phyloP scores from a whole-genome alignment of 1,140 invertebrate species.

The Pseudomyrmex gracilis region DNA sequence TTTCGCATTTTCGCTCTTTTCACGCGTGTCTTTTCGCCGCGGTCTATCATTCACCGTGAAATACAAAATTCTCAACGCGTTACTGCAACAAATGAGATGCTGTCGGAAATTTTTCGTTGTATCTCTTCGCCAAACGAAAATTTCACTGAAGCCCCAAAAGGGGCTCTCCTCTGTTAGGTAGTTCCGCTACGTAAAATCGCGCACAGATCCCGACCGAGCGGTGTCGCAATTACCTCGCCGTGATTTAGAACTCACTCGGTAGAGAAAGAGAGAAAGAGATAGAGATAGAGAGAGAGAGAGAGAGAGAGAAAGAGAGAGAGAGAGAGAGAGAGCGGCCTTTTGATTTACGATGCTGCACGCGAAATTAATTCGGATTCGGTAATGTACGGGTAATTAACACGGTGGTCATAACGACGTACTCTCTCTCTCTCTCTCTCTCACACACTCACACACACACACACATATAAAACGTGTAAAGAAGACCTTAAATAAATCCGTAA shows the following conservation, averaged over 20 bases:
- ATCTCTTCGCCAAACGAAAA: slow-evolving; percentile 15
- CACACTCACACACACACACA: background rate
- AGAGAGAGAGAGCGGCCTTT: slow-evolving; percentile 23
- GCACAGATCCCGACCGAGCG: slow-evolving; percentile 70
- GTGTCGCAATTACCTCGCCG: slow-evolving; percentile 77
- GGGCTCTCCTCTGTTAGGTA: slow-evolving; percentile 55
- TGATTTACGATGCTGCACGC: slow-evolving; percentile 77
- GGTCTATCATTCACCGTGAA: background rate
- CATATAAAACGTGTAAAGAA: too few species aligned
- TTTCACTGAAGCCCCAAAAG: slow-evolving; percentile 49
- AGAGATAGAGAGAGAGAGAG: too few species aligned
- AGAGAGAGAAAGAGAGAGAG: too few species aligned
- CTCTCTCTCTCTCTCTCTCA: too few species aligned
- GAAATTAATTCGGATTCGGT: slow-evolving; percentile 81
- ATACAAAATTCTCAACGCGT: background rate
- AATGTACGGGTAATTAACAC: slow-evolving; percentile 77
- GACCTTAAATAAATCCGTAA: background rate
- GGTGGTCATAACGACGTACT: background rate
- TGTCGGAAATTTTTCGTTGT: slow-evolving; percentile 2
- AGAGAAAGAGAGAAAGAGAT: slow-evolving; percentile 66
- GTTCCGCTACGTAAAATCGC: slow-evolving; percentile 75
- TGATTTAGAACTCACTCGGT: slow-evolving; percentile 81
- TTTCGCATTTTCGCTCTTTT: slow-evolving; percentile 1
- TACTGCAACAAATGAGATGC: background rate
- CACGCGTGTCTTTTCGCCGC: background rate